Conservation (phyloP, 1,140 invertebrate species). For the Muscidifurax raptorellus region DNA sequence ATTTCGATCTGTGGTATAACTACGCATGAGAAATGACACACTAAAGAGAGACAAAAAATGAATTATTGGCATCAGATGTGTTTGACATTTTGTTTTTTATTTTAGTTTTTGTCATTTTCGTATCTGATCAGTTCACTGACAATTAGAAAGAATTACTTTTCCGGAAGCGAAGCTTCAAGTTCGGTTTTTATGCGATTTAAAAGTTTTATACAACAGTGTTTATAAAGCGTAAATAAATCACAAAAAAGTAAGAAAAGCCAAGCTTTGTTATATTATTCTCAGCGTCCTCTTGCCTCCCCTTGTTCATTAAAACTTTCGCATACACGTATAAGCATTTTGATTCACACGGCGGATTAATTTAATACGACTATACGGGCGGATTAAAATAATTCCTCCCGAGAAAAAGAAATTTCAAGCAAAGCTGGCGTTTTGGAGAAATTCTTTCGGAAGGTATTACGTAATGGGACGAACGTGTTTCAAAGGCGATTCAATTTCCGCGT, state of each 20-base stretch:
- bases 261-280: conserved; percentile 3
- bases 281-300: background rate
- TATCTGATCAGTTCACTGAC: background rate
- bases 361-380: too few species aligned
- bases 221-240: conserved; percentile 46
- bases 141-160: background rate
- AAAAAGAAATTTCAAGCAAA: background rate
- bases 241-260: background rate
- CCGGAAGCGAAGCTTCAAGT: background rate
- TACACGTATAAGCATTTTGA: background rate
- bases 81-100: conserved; percentile 19
- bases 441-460: background rate
- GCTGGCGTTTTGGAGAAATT: background rate
- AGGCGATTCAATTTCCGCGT: background rate
- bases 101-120: background rate
- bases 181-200: conserved; percentile 30
- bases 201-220: conserved; percentile 44
- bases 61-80: background rate
- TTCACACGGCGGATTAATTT: background rate
- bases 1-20: conserved; percentile 33
- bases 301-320: background rate
- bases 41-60: conserved; percentile 1
- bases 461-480: background rate
- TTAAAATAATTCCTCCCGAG: background rate
- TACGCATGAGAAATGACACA: conserved; percentile 8